These are phyloP conservation scores for Parascotia fuliginaria DNA, from an alignment of 2,888 invertebrate species.

Conservation along the genomic window DNA sequence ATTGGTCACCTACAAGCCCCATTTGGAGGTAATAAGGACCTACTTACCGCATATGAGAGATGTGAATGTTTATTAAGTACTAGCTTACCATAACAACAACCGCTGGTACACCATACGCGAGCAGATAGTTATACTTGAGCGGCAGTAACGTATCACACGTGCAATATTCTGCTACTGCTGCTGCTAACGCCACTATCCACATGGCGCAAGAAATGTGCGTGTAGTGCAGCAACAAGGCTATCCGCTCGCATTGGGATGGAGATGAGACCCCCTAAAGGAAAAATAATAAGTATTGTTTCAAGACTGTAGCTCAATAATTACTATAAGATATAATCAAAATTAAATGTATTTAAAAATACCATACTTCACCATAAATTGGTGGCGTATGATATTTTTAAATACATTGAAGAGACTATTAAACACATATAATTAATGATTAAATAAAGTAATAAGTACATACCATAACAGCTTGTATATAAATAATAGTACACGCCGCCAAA, in stretches of 20 bases:
- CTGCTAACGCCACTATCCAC: slow-evolving; percentile 89
- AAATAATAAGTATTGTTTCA: no score
- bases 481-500: slow-evolving; percentile 85
- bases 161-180: slow-evolving; percentile 81
- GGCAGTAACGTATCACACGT: slow-evolving; percentile 85
- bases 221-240: slow-evolving; percentile 89
- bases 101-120: slow-evolving; percentile 88
- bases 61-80: background rate
- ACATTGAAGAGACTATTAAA: no score
- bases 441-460: slow-evolving; percentile 54
- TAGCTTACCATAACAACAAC: slow-evolving; percentile 88
- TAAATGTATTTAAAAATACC: no score
- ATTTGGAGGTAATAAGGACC: no score
- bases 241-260: slow-evolving; percentile 87
- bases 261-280: slow-evolving; percentile 86
- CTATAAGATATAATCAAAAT: no score
- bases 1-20: no score
- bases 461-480: slow-evolving; percentile 88
- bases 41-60: no score
- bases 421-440: no score
- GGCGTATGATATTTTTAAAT: no score
- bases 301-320: no score
- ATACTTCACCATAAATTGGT: no score
- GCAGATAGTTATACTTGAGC: slow-evolving; percentile 85
- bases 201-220: slow-evolving; percentile 88